These are phyloP conservation scores for Alloplasta piceator DNA, from an alignment of 2,888 invertebrate species.

Conservation along the genomic window DNA sequence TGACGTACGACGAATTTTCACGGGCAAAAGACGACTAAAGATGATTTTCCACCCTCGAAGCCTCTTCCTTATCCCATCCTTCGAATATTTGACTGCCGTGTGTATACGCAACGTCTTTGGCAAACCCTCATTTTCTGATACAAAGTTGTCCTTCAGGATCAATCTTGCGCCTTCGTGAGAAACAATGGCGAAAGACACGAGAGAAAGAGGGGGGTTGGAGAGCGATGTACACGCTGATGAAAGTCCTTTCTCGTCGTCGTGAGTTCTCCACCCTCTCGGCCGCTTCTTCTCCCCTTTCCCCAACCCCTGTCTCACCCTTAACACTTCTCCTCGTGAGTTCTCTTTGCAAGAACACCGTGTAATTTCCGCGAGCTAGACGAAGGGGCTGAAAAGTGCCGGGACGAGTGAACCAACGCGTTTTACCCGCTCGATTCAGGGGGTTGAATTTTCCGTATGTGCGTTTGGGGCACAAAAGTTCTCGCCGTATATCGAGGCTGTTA, in stretches of 20 bases:
- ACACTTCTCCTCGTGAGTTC: conserved; percentile 61
- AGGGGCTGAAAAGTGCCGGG: conserved; percentile 68
- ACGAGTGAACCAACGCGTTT: conserved; percentile 50
- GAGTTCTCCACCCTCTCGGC: not conserved
- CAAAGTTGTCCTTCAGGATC: conserved; percentile 63
- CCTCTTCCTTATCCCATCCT: not conserved
- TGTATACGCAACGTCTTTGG: not conserved
- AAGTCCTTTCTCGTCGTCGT: conserved; percentile 68
- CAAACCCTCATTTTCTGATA: conserved; percentile 28
- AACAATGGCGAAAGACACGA: conserved; percentile 54
- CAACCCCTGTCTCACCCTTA: not conserved
- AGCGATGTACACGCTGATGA: conserved; percentile 67
- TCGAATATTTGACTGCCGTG: conserved; percentile 4
- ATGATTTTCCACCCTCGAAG: conserved; percentile 16
- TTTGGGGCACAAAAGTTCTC: conserved; percentile 46
- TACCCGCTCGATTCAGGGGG: conserved; percentile 50
- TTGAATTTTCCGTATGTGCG: conserved; percentile 59
- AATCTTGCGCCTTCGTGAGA: conserved; percentile 48
- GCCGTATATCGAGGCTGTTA: conserved; percentile 55
- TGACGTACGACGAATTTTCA: conserved; percentile 46
- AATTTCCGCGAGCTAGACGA: conserved; percentile 69
- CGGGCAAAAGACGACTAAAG: conserved; percentile 1
- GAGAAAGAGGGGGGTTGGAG: not conserved
- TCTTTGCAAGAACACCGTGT: conserved; percentile 73
- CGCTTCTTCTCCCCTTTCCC: not conserved